Evolutionary conservation across 2,797 vertebrate genomes (phyloP).

Genomic region (Acanthurus tractus): DNA sequence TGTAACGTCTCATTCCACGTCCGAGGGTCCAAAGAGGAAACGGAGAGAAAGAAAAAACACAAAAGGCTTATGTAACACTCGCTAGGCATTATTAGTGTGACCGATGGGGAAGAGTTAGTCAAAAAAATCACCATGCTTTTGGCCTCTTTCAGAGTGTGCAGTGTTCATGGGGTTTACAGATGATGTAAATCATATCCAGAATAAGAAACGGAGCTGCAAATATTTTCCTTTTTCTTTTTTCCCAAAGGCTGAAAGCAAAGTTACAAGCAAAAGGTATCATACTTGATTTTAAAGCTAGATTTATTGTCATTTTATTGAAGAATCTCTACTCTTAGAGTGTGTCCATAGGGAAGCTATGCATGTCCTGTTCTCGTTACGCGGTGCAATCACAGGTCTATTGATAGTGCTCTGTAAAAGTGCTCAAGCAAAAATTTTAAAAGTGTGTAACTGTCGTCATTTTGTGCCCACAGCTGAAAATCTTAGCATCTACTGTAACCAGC

Average conservation of each 20-base stretch:
- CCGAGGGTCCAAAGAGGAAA: conserved; percentile 53
- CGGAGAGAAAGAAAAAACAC: conserved; percentile 29
- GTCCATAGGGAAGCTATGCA: conserved; percentile 90
- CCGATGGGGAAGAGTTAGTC: conserved; percentile 54
- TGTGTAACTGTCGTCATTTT: conserved; percentile 86
- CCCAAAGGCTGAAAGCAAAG: conserved; percentile 74
- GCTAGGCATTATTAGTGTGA: conserved; percentile 58
- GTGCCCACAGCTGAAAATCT: conserved; percentile 87
- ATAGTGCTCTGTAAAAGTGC: conserved; percentile 88
- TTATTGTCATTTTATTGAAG: conserved; percentile 83
- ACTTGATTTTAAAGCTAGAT: conserved; percentile 84
- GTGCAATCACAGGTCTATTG: conserved; percentile 82
- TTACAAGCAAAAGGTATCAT: conserved; percentile 75
- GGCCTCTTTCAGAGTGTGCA: conserved; percentile 63
- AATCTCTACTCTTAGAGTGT: conserved; percentile 84
- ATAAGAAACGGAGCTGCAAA: conserved; percentile 76
- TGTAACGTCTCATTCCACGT: conserved; percentile 80
- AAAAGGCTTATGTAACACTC: conserved; percentile 64
- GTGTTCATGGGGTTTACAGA: conserved; percentile 71
- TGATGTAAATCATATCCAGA: conserved; percentile 66
- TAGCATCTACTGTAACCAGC: conserved; percentile 86
- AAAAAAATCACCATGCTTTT: conserved; percentile 55
- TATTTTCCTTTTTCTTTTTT: conserved; percentile 46
- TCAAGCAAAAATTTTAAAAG: conserved; percentile 85
- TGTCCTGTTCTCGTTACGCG: conserved; percentile 85